These are phyloP conservation scores for Aldabrachelys gigantea DNA, from an alignment of 2,113 vertebrate species.

Conservation along the genomic window DNA sequence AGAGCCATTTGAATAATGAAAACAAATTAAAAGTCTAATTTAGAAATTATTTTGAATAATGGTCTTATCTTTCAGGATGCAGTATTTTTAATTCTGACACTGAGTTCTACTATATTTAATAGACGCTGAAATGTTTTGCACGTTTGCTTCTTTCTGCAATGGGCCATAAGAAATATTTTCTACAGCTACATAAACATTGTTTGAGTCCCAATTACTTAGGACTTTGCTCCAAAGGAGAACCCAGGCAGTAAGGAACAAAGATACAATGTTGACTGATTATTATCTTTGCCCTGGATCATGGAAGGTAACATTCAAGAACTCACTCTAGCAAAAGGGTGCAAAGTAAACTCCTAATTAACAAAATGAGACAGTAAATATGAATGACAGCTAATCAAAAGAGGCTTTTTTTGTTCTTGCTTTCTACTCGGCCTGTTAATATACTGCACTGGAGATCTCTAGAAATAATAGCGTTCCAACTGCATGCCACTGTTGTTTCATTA, in stretches of 20 bases:
- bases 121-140: slow-evolving; percentile 31
- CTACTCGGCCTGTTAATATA: slow-evolving; percentile 36
- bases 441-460: slow-evolving; percentile 49
- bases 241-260: not conserved
- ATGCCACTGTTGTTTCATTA: slow-evolving; percentile 43
- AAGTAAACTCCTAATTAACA: slow-evolving; percentile 24
- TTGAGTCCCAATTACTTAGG: not conserved
- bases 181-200: not conserved
- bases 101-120: slow-evolving; percentile 9
- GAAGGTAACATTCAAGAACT: not conserved
- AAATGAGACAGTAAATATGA: slow-evolving; percentile 40
- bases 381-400: slow-evolving; percentile 28
- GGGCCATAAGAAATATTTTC: not conserved
- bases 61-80: slow-evolving; percentile 49
- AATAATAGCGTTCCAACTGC: slow-evolving; percentile 48
- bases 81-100: slow-evolving; percentile 42
- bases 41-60: slow-evolving; percentile 75
- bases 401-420: slow-evolving; percentile 12
- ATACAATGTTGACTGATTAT: not conserved
- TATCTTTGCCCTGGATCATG: not conserved
- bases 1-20: slow-evolving; percentile 72
- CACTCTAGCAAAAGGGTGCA: not conserved
- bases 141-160: slow-evolving; percentile 16
- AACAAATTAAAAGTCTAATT: slow-evolving; percentile 72
- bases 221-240: not conserved